A percentile compares a stretch with the other conserved stretches of the same genome.
Evolutionary conservation across 2,113 vertebrate genomes (phyloP).

Genomic region (Ceyx melanurus): DNA sequence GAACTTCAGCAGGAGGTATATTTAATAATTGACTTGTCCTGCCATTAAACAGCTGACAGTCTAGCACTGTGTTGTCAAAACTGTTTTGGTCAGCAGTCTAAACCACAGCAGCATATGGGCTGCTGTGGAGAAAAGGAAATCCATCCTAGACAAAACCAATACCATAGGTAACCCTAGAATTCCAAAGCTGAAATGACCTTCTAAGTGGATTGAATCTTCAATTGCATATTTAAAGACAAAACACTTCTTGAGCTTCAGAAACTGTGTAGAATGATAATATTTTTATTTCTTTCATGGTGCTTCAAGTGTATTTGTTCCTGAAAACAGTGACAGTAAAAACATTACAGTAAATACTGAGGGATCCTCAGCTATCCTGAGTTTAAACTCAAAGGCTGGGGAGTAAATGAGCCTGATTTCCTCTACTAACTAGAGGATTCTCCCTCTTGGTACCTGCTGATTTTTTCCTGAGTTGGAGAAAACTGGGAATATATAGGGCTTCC

Average conservation of each 20-base stretch:
- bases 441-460: neutral
- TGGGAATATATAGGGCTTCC: neutral
- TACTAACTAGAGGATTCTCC: neutral
- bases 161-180: neutral
- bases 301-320: neutral
- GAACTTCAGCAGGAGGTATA: conserved; percentile 90
- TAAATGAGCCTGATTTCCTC: neutral
- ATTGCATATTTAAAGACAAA: neutral
- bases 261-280: neutral
- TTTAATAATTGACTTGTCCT: neutral
- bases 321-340: neutral
- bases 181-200: neutral
- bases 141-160: neutral
- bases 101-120: neutral
- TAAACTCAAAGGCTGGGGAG: neutral
- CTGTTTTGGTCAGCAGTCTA: neutral
- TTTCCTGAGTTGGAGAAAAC: neutral
- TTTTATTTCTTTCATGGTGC: accelerated
- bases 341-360: neutral
- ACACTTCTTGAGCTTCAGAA: neutral
- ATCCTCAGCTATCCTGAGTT: neutral
- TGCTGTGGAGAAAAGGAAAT: neutral
- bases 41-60: neutral
- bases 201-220: neutral
- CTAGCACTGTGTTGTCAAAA: neutral